Evolutionary conservation across 2,113 vertebrate genomes (phyloP), one percentile per base, ranked within the genome.

Genomic region (Alethe diademata): DNA sequence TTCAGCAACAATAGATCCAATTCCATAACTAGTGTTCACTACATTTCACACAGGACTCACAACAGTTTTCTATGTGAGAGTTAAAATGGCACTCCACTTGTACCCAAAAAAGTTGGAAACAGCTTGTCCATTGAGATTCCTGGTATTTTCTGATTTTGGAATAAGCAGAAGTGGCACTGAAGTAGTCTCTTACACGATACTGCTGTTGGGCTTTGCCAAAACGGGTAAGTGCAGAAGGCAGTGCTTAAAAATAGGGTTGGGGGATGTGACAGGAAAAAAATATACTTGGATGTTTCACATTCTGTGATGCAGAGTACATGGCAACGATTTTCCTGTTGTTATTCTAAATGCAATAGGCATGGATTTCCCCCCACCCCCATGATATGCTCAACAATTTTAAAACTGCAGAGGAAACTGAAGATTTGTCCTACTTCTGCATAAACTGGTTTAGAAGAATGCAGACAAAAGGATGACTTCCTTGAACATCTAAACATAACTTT

Each of bases 161-260:
- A 88, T 15, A 71, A 90, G 84, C 31, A 90, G 66, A 82, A 95
- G 54, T 25, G 35, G 50, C 67, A 78, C 1, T 73, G 75, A 84
- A 91, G 57, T 38, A 64, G 57, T 33, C 22, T 92, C 74, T 53
- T 65, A 64, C n/a, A 1, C 16, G 33, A 58, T 78, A 67, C 7
- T 43, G 57, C 53, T 12, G 3, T 3, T 70, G 48, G 50, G 24
- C 48, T 88, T 87, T 79, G 74, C 80, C 90, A 95, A 85, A 95
- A 93, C 0, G 40, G 38, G 22, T 70, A 86, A 94, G 54, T 50
- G 71, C 69, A 92, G 90, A 89, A 91, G 64, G 64, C 64, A 81
- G 58, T 28, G 38, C 71, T 90, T 95, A 95, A 95, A 93, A 96
- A 94, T 71, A 95, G 57, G 74, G 47, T 28, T 86, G 31, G 40